Evolutionary conservation across 1,140 invertebrate species (phyloP).

Genomic region (Helicoverpa armigera): DNA sequence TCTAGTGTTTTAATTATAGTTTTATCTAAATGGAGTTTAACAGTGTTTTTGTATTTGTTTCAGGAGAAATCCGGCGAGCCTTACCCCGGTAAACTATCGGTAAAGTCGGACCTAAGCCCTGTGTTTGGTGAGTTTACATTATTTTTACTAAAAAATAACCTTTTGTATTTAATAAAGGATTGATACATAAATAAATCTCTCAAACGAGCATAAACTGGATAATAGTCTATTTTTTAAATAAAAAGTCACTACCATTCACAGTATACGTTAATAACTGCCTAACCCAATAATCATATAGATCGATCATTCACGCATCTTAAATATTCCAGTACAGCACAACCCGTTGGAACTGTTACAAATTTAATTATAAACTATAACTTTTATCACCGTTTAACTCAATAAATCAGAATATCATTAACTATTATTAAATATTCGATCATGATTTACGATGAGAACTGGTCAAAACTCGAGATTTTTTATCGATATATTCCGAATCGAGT

Average conservation of each 20-base stretch:
- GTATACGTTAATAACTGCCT: background rate
- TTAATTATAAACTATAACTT: slow-evolving; percentile 35
- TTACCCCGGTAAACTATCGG: slow-evolving; percentile 91
- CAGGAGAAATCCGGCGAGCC: slow-evolving; percentile 94
- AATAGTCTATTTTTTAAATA: background rate
- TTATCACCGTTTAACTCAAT: slow-evolving; percentile 18
- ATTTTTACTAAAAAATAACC: slow-evolving; percentile 1
- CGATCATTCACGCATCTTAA: background rate
- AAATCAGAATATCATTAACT: slow-evolving; percentile 35
- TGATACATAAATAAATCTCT: too few relatives aligned
- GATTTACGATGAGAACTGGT: slow-evolving; percentile 30
- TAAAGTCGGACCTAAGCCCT: slow-evolving; percentile 93
- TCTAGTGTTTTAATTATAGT: too few relatives aligned
- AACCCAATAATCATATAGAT: background rate
- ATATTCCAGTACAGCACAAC: background rate
- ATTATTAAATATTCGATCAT: slow-evolving; percentile 6
- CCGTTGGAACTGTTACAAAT: background rate
- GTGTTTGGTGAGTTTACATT: slow-evolving; percentile 92
- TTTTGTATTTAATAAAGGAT: too few relatives aligned
- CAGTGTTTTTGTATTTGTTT: slow-evolving; percentile 84
- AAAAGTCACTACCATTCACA: too few relatives aligned
- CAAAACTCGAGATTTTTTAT: slow-evolving; percentile 15
- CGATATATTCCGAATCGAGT: background rate
- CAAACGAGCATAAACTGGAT: too few relatives aligned
- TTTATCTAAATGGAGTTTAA: background rate